phyloP scores from a whole-genome alignment of 2,113 vertebrate genomes.

The Trochalopteron elliotii region DNA sequence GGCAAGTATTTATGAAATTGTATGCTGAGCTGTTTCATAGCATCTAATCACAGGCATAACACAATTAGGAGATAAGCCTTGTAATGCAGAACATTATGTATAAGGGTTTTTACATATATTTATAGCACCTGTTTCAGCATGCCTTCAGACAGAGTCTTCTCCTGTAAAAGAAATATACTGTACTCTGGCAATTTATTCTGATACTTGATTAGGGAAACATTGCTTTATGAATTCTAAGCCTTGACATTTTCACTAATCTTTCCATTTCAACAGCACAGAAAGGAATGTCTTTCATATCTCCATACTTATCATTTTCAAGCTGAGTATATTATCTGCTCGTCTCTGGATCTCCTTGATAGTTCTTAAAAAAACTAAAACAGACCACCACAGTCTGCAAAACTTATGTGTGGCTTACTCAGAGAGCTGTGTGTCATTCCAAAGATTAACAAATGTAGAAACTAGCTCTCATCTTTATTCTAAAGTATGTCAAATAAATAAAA shows the following conservation, averaged over 20 bases:
- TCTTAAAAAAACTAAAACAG: conserved; percentile 21
- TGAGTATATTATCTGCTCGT: conserved; percentile 34
- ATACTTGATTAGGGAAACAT: conserved; percentile 21
- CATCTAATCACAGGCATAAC: neutral
- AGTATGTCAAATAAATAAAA: conserved; percentile 44
- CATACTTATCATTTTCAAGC: conserved; percentile 20
- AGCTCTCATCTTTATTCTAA: conserved; percentile 4
- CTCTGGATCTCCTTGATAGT: conserved; percentile 21
- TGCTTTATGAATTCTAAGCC: conserved; percentile 30
- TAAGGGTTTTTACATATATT: neutral
- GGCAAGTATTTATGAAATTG: neutral
- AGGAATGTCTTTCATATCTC: conserved; percentile 18
- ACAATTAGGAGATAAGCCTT: neutral
- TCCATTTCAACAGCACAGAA: conserved; percentile 21
- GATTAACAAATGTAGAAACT: neutral
- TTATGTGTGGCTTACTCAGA: neutral
- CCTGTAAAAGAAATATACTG: neutral
- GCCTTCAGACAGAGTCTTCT: neutral
- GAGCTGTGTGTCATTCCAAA: neutral
- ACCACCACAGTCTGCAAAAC: neutral
- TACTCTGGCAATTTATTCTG: conserved; percentile 9
- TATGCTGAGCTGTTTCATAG: neutral
- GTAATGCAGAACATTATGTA: neutral
- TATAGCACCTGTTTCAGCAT: neutral
- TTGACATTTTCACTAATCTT: conserved; percentile 57